These are phyloP conservation scores for Scleropages formosus DNA, from an alignment of 2,797 vertebrate genomes.

Conservation along the genomic window DNA sequence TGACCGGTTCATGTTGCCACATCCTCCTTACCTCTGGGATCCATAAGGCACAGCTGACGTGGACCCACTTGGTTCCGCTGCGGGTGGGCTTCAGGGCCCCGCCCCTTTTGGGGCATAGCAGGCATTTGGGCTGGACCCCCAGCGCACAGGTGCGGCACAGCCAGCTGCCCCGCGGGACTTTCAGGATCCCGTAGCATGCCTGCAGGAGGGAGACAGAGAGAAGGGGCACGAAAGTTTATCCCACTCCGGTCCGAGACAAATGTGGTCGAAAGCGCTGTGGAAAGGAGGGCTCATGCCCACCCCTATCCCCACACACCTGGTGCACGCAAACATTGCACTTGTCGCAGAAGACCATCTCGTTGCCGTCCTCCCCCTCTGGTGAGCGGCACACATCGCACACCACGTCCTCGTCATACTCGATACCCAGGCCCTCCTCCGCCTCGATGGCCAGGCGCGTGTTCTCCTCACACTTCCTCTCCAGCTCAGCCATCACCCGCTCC, in stretches of 20 bases:
- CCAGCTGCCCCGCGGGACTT: slow-evolving; percentile 93
- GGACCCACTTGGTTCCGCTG: slow-evolving; percentile 96
- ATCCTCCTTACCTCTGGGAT: slow-evolving; percentile 85
- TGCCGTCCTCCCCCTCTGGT: slow-evolving; percentile 91
- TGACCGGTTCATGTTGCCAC: background rate
- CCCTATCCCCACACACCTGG: slow-evolving; percentile 70
- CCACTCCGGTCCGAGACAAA: too few relatives aligned
- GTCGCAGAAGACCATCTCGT: slow-evolving; percentile 98
- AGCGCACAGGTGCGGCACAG: slow-evolving; percentile 91
- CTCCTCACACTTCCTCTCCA: slow-evolving; percentile 84
- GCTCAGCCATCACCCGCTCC: slow-evolving; percentile 86
- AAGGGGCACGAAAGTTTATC: background rate
- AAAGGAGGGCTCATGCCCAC: too few relatives aligned
- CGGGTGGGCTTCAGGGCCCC: slow-evolving; percentile 93
- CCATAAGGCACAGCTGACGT: slow-evolving; percentile 98
- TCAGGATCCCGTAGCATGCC: slow-evolving; percentile 95
- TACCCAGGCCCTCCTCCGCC: slow-evolving; percentile 89
- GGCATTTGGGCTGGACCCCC: slow-evolving; percentile 90
- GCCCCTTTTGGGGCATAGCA: slow-evolving; percentile 92
- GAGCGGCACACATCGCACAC: slow-evolving; percentile 95
- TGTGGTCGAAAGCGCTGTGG: too few relatives aligned
- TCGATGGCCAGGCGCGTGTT: slow-evolving; percentile 92
- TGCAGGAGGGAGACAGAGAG: slow-evolving; percentile 47
- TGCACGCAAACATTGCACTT: slow-evolving; percentile 96
- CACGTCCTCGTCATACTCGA: slow-evolving; percentile 94